Evolutionary conservation across 2,888 invertebrate species (phyloP), one percentile per base, ranked within the genome.

Genomic region (Thera britannica): DNA sequence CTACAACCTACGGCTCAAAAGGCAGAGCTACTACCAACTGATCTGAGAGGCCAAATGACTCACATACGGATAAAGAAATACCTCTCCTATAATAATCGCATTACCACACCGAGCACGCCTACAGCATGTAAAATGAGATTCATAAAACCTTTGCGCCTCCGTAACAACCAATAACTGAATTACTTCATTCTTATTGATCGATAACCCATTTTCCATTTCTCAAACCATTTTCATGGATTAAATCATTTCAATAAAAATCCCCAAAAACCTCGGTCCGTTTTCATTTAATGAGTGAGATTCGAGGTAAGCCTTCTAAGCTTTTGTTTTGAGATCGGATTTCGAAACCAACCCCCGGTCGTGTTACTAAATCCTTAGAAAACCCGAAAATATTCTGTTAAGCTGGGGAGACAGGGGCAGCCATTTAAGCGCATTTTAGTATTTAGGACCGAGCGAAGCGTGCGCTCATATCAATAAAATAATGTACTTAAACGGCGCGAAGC

Each of bases 341-440:
- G 59, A 49, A 66, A 52, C 35, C 57, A 35, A 9, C 2, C 46
- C 60, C 38, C 35, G 38, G 9, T 56, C 52, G 55, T 62, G 62
- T 59, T 35, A 9, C 58, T 62, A 62, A 67, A 62, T 59, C 67
- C 55, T 62, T 35, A 49, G 67, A 59, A 58, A 61, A 38, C 67
- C 58, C 54, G 58, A 62, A 62, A 62, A 62, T 62, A 62, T 52
- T 62, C 58, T 55, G 7, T 41, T 58, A 67, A 67, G 62, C 62
- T 44, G 23, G 23, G 38, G 35, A 4, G 36, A 41, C 51, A 3
- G 44, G 9, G n/a, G n/a, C 52, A 49, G 54, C 38, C 38, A 23
- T 55, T 58, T 46, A 35, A 51, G 35, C 36, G 34, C 51, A 55
- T 35, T 66, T 58, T 49, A 41, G 34, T 36, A 48, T 55, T 54